These are phyloP conservation scores for Lemur catta DNA, from an alignment of 2,797 vertebrate species.

Conservation along the genomic window DNA sequence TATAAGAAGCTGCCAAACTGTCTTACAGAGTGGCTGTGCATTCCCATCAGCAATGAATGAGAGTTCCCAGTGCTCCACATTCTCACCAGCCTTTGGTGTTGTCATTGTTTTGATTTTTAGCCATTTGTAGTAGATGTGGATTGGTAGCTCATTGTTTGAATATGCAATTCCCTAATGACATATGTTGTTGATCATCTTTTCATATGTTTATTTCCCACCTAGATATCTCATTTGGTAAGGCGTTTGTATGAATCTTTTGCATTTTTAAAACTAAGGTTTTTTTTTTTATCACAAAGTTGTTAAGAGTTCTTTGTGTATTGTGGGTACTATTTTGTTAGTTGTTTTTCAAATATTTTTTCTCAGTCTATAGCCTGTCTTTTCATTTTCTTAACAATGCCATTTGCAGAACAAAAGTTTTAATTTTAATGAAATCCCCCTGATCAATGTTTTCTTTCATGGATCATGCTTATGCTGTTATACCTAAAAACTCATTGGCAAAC, in stretches of 20 bases:
- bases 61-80: not conserved
- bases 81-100: not conserved
- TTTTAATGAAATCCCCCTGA: not conserved
- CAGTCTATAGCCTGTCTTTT: not conserved
- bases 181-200: not conserved
- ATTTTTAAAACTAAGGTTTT: not conserved
- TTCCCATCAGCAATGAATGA: not conserved
- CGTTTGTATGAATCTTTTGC: not conserved
- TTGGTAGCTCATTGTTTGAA: not conserved
- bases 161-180: not conserved
- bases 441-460: not conserved
- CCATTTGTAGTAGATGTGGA: not conserved
- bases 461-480: not conserved
- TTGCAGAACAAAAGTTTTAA: not conserved
- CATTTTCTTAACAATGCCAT: not conserved
- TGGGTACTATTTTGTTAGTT: not conserved
- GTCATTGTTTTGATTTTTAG: not conserved
- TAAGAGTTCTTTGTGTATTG: not conserved
- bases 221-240: not conserved
- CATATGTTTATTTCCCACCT: not conserved
- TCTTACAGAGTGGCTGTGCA: not conserved
- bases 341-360: not conserved
- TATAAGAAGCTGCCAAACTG: not conserved
- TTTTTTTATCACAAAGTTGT: not conserved
- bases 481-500: not conserved